phyloP scores from a whole-genome alignment of 2,797 vertebrate species.

The Spheniscus humboldti region DNA sequence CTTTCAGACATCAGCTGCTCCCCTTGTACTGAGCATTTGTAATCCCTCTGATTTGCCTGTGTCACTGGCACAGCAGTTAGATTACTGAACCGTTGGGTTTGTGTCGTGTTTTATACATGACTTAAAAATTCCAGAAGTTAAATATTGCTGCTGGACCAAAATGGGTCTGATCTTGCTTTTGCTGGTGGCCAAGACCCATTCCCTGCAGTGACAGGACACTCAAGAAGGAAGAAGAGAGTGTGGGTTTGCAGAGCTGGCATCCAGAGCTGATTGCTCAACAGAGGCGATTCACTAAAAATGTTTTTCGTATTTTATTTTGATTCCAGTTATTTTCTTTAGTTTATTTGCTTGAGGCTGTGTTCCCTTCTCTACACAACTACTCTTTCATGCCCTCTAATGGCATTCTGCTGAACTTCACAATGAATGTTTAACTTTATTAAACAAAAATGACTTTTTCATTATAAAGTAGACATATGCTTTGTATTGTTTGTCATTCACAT shows the following conservation, averaged over 20 bases:
- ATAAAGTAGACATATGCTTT: neutral
- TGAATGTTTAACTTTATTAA: neutral
- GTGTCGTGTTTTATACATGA: neutral
- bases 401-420: constrained; percentile 61
- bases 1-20: constrained; percentile 26
- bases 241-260: neutral
- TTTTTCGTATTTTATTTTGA: constrained; percentile 29
- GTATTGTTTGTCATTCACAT: neutral
- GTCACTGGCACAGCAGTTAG: neutral
- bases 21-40: neutral
- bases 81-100: constrained; percentile 8
- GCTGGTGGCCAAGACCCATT: neutral
- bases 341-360: neutral
- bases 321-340: neutral
- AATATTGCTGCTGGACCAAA: neutral
- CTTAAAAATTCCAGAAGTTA: neutral
- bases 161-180: neutral
- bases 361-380: constrained; percentile 62
- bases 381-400: constrained; percentile 89
- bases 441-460: neutral
- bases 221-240: neutral
- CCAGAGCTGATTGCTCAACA: neutral
- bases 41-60: constrained; percentile 11
- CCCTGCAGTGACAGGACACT: neutral
- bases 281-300: neutral